phyloP scores from a whole-genome alignment of 1,140 invertebrate species.

The Diachasma alloeum region DNA sequence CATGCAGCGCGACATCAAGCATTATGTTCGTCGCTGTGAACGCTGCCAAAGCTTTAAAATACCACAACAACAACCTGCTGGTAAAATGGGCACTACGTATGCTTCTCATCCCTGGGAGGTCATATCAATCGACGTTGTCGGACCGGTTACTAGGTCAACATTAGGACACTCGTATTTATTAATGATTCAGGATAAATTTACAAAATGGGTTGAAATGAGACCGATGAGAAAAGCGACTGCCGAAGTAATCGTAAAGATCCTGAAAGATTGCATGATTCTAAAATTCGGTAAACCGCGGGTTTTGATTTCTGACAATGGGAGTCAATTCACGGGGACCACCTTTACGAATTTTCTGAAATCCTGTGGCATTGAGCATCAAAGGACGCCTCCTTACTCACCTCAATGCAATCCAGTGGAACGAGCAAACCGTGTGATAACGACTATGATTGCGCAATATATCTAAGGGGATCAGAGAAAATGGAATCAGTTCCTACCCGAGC shows the following conservation, averaged over 20 bases:
- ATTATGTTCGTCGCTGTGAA: slow-evolving; percentile 17
- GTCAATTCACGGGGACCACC: background rate
- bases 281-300: background rate
- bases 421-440: slow-evolving; percentile 20
- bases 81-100: slow-evolving; percentile 2
- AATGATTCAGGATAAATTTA: slow-evolving; percentile 13
- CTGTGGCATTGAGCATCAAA: background rate
- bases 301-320: background rate
- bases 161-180: background rate
- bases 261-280: background rate
- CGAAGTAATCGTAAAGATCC: background rate
- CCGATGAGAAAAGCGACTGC: background rate
- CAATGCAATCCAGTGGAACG: slow-evolving; percentile 29
- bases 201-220: slow-evolving; percentile 2
- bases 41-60: background rate
- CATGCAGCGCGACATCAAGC: slow-evolving; percentile 33
- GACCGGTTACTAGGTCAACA: background rate
- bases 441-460: slow-evolving; percentile 37
- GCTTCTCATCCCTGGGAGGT: slow-evolving; percentile 8
- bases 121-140: background rate
- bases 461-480: slow-evolving; percentile 46
- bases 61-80: background rate
- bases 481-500: slow-evolving; percentile 45
- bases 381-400: slow-evolving; percentile 24
- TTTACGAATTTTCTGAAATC: background rate